A percentile compares a stretch with the other conserved stretches of the same genome.
Conservation (phyloP, 2,113 vertebrate genomes). For the Elephas maximus region DNA sequence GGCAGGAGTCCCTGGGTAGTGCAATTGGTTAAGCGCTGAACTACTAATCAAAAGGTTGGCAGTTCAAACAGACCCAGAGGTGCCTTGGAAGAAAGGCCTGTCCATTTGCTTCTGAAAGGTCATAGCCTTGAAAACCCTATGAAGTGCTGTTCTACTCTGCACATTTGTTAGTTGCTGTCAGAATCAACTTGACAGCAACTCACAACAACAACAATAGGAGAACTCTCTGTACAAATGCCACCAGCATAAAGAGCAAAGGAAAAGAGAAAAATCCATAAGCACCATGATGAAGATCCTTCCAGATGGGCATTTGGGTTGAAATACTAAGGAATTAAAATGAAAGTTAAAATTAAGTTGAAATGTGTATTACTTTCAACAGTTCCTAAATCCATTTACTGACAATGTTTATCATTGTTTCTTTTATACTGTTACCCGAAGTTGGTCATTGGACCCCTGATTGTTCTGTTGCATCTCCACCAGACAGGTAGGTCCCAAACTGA, state of each 20-base stretch:
- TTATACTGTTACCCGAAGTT: slow-evolving; percentile 16
- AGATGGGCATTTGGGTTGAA: not conserved
- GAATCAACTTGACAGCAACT: no score
- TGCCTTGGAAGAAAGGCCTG: no score
- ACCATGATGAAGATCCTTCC: not conserved
- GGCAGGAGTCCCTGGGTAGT: no score
- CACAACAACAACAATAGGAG: no score
- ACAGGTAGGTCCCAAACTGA: slow-evolving; percentile 4
- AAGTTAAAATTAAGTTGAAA: not conserved
- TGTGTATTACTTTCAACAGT: not conserved
- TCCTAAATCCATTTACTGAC: slow-evolving; percentile 8
- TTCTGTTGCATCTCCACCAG: not conserved
- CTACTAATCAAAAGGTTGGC: no score
- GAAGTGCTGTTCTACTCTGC: no score
- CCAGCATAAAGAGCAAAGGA: not conserved
- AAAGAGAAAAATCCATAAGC: not conserved
- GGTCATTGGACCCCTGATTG: not conserved
- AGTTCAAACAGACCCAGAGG: no score
- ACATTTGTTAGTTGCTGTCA: no score
- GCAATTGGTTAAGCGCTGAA: no score
- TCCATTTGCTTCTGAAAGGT: no score
- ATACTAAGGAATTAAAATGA: not conserved
- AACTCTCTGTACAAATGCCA: not conserved
- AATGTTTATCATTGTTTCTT: slow-evolving; percentile 34
- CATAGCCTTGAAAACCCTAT: no score